A percentile compares a stretch with the other conserved stretches of the same genome.
Evolutionary conservation across 2,888 invertebrate species (phyloP).

Genomic region (Arrhopalites spinosus): DNA sequence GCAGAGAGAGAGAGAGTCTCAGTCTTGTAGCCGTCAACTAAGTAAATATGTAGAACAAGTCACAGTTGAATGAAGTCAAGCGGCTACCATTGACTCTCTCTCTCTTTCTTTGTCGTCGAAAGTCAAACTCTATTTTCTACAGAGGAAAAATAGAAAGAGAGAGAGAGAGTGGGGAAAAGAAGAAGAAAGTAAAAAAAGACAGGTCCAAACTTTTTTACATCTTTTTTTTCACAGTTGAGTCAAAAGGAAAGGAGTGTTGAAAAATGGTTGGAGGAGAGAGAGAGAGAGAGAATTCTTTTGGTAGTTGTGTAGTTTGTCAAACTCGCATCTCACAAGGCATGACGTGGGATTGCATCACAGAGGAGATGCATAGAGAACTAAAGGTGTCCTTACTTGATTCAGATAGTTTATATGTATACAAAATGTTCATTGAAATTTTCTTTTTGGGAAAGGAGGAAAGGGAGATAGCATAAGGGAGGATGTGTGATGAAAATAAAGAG

Average conservation of each 20-base stretch:
- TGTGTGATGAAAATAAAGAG: neutral
- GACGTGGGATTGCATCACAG: slow-evolving; percentile 2
- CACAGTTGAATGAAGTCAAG: slow-evolving; percentile 25
- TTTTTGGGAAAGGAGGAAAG: too few relatives aligned
- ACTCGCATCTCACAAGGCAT: slow-evolving; percentile 10
- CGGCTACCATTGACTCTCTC: slow-evolving; percentile 15
- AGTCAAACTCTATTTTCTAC: slow-evolving; percentile 26
- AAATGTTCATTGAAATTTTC: neutral
- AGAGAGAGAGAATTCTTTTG: neutral
- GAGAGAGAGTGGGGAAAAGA: slow-evolving; percentile 1
- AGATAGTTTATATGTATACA: neutral
- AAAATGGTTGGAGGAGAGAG: neutral
- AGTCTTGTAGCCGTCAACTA: slow-evolving; percentile 6
- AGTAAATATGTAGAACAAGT: slow-evolving; percentile 17
- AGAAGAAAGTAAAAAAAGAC: slow-evolving; percentile 5
- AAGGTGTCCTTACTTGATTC: neutral
- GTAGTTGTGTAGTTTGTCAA: neutral
- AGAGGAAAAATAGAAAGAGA: neutral
- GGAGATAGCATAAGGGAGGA: too few relatives aligned
- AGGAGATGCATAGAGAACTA: neutral
- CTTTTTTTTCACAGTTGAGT: slow-evolving; percentile 18
- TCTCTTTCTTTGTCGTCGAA: neutral
- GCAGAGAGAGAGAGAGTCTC: neutral
- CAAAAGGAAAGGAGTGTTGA: slow-evolving; percentile 7
- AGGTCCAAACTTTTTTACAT: slow-evolving; percentile 20